Percentiles rank a stretch among this genome's conserved stretches.
phyloP scores from a whole-genome alignment of 2,113 vertebrate species.

The Octodon degus region DNA sequence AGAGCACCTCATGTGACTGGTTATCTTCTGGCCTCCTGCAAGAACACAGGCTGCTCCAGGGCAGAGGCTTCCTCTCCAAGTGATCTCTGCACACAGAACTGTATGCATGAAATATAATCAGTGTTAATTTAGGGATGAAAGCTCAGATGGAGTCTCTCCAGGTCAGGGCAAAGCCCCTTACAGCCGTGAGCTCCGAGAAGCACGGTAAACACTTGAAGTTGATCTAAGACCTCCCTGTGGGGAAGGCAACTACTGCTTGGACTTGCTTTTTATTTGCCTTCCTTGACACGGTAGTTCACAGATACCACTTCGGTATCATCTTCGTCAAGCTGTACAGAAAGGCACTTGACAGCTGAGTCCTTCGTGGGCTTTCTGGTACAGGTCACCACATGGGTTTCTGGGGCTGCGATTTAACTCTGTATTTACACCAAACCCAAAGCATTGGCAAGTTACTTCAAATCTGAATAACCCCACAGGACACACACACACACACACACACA shows the following conservation, averaged over 20 bases:
- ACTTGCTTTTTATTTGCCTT: not conserved
- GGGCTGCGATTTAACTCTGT: not conserved
- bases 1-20: not conserved
- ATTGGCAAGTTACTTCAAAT: slow-evolving; percentile 20
- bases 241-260: not conserved
- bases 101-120: not conserved
- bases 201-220: not conserved
- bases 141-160: not conserved
- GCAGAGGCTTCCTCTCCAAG: not conserved
- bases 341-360: not conserved
- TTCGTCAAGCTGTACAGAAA: not conserved
- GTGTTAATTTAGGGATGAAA: not conserved
- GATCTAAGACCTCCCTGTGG: not conserved
- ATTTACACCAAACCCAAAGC: not conserved
- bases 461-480: not conserved
- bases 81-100: not conserved
- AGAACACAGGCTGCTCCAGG: not conserved
- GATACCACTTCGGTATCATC: not conserved
- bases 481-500: too few species aligned
- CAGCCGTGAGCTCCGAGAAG: not conserved
- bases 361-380: not conserved
- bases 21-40: not conserved
- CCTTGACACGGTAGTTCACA: not conserved
- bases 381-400: not conserved
- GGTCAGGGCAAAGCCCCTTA: not conserved